Evolutionary conservation across 2,888 invertebrate species (phyloP).

Genomic region (Leptothorax acervorum): DNA sequence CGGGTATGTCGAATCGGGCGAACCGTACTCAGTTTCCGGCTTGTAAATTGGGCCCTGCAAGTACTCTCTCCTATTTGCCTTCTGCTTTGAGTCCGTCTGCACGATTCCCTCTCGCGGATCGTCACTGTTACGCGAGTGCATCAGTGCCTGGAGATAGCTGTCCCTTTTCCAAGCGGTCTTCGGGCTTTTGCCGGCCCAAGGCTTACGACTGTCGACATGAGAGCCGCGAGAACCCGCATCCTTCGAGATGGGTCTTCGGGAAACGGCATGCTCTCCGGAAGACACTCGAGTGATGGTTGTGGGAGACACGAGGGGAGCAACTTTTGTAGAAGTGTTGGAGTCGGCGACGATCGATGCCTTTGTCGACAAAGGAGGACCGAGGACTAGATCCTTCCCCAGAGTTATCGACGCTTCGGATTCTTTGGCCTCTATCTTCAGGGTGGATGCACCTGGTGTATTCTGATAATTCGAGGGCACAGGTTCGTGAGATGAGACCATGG

Average conservation of each 20-base stretch:
- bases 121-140: constrained; percentile 87
- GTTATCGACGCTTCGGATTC: constrained; percentile 45
- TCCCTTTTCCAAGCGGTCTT: constrained; percentile 83
- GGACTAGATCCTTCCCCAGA: constrained; percentile 38
- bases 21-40: constrained; percentile 37
- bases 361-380: constrained; percentile 24
- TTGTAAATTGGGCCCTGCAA: constrained; percentile 74
- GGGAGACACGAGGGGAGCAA: not conserved
- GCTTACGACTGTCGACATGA: not conserved
- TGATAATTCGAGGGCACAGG: constrained; percentile 58
- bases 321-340: not conserved
- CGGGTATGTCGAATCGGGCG: constrained; percentile 82
- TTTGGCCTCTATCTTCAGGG: constrained; percentile 69
- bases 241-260: not conserved
- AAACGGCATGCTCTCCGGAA: not conserved
- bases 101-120: constrained; percentile 75
- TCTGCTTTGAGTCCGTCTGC: constrained; percentile 49
- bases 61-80: constrained; percentile 73
- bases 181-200: constrained; percentile 55
- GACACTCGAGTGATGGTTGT: not conserved
- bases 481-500: constrained; percentile 23
- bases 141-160: constrained; percentile 89
- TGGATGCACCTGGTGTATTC: constrained; percentile 53
- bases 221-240: not conserved
- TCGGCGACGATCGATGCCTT: constrained; percentile 12